These are phyloP conservation scores for Lycocerus yunnanus DNA, from an alignment of 2,888 invertebrate species.

Conservation along the genomic window DNA sequence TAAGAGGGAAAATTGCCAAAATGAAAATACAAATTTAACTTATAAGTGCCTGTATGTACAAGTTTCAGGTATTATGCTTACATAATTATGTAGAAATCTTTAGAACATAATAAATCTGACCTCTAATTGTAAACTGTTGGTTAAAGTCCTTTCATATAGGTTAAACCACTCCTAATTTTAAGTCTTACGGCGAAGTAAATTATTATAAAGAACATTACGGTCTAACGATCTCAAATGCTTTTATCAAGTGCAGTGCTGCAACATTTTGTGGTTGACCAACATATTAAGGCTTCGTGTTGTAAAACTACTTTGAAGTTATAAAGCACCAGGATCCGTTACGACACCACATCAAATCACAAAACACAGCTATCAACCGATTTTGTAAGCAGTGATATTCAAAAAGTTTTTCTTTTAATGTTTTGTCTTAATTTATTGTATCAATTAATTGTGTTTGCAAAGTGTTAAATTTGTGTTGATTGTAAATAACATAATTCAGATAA, in stretches of 20 bases:
- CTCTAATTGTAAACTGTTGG: background rate
- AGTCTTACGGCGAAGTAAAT: background rate
- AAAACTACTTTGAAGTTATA: conserved; percentile 20
- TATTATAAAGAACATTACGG: conserved; percentile 10
- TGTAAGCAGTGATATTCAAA: background rate
- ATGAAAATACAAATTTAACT: too few relatives aligned
- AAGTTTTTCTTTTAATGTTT: background rate
- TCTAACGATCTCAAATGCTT: conserved; percentile 17
- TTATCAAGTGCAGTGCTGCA: conserved; percentile 18
- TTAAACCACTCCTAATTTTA: background rate
- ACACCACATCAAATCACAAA: background rate
- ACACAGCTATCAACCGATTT: background rate
- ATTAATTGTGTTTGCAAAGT: background rate
- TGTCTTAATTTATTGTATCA: background rate
- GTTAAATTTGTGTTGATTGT: background rate
- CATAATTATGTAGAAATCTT: background rate
- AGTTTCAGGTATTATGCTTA: too few relatives aligned
- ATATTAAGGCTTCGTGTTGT: conserved; percentile 16
- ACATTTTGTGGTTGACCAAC: conserved; percentile 22
- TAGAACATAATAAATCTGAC: background rate
- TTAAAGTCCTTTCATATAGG: background rate
- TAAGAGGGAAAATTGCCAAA: too few relatives aligned
- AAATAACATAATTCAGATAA: background rate
- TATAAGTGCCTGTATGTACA: too few relatives aligned
- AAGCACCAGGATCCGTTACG: conserved; percentile 1